These are phyloP conservation scores for Megathymus violae DNA, from an alignment of 1,140 invertebrate species.

Conservation along the genomic window DNA sequence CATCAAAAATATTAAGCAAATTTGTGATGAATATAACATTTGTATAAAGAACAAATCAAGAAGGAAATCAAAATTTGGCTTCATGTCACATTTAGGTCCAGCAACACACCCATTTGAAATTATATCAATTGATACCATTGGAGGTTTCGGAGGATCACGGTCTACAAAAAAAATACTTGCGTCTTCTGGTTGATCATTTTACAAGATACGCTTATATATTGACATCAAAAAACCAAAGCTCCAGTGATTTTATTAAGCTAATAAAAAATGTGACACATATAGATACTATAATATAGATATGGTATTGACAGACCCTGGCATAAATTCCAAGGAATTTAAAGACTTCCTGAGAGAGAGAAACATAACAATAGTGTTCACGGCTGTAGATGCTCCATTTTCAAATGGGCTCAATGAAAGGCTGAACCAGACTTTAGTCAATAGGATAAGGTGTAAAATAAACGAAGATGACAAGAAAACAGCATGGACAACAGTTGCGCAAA, in stretches of 20 bases:
- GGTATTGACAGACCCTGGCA: slow-evolving; percentile 38
- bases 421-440: slow-evolving; percentile 31
- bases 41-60: slow-evolving; percentile 72
- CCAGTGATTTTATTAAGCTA: slow-evolving; percentile 34
- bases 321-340: slow-evolving; percentile 53
- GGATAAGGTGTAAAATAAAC: background rate
- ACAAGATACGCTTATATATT: slow-evolving; percentile 31
- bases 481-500: background rate
- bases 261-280: background rate
- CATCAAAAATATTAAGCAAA: slow-evolving; percentile 32
- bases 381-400: slow-evolving; percentile 39
- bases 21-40: slow-evolving; percentile 53
- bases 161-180: slow-evolving; percentile 39
- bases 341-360: slow-evolving; percentile 58
- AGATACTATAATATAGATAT: slow-evolving; percentile 16
- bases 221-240: slow-evolving; percentile 25
- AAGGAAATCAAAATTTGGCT: slow-evolving; percentile 48
- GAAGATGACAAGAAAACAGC: background rate
- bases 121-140: slow-evolving; percentile 38
- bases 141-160: slow-evolving; percentile 32
- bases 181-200: slow-evolving; percentile 32
- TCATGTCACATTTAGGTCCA: slow-evolving; percentile 62
- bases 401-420: slow-evolving; percentile 35
- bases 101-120: slow-evolving; percentile 51
- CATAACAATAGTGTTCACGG: slow-evolving; percentile 43